A percentile compares a stretch with the other conserved stretches of the same genome.
Evolutionary conservation across 2,113 vertebrate genomes (phyloP).

Genomic region (Gila orcuttii): DNA sequence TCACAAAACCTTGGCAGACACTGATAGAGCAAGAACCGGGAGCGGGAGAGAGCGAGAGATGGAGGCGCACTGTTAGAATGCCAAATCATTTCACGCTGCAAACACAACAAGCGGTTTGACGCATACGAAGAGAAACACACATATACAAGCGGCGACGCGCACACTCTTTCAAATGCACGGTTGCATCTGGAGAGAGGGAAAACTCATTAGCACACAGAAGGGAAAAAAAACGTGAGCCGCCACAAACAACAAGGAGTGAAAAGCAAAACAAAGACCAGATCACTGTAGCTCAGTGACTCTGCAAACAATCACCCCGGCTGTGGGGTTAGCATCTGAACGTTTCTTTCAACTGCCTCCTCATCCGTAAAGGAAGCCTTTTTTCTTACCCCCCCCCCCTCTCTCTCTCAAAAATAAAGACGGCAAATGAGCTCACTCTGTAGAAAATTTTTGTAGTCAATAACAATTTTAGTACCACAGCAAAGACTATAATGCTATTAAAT

Average conservation of each 20-base stretch:
- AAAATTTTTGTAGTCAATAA: background rate
- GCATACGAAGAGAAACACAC: conserved; percentile 37
- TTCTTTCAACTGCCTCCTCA: conserved; percentile 13
- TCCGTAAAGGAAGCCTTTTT: background rate
- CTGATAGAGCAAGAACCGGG: conserved; percentile 30
- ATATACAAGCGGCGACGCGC: conserved; percentile 4
- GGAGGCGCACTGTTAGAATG: conserved; percentile 47
- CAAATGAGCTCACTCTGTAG: background rate
- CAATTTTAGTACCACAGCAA: conserved; percentile 2
- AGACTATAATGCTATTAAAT: background rate
- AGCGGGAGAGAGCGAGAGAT: conserved; percentile 32
- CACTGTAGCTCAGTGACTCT: conserved; percentile 32
- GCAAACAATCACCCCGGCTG: conserved; percentile 18
- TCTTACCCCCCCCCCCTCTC: background rate
- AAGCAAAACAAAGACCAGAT: conserved; percentile 49
- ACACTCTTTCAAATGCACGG: conserved; percentile 29
- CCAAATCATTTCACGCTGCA: conserved; percentile 59
- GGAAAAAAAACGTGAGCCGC: conserved; percentile 8
- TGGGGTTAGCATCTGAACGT: conserved; percentile 28
- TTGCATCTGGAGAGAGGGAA: conserved; percentile 56
- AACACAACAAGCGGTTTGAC: conserved; percentile 49
- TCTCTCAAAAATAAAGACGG: conserved; percentile 11
- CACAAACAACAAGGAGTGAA: conserved; percentile 47
- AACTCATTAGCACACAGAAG: conserved; percentile 58
- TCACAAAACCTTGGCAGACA: conserved; percentile 46